Evolutionary conservation across 2,797 vertebrate species (phyloP).

Genomic region (Poeciliopsis turneri): DNA sequence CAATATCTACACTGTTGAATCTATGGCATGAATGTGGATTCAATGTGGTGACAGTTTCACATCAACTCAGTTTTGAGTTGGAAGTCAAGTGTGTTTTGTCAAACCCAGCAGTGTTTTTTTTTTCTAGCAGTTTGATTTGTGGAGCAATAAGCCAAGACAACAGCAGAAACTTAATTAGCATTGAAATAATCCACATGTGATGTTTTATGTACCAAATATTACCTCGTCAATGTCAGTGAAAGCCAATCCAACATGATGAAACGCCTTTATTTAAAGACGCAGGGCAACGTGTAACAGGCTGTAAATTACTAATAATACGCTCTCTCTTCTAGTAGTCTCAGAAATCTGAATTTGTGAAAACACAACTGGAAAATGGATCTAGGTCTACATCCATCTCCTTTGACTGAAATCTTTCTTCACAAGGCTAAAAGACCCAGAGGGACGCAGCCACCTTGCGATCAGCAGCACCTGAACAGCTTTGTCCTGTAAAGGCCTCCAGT

Average conservation of each 20-base stretch:
- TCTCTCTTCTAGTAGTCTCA: neutral
- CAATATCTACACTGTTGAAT: no score
- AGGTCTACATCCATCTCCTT: constrained; percentile 4
- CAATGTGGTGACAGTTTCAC: no score
- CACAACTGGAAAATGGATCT: neutral
- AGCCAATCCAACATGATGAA: constrained; percentile 51
- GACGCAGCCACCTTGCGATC: constrained; percentile 23
- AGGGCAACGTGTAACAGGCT: constrained; percentile 19
- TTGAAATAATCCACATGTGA: constrained; percentile 64
- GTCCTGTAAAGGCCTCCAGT: constrained; percentile 58
- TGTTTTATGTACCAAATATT: constrained; percentile 65
- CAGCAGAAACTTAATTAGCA: constrained; percentile 61
- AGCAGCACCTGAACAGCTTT: constrained; percentile 55
- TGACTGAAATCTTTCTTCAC: constrained; percentile 37
- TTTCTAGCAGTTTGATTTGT: neutral
- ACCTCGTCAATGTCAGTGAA: constrained; percentile 61
- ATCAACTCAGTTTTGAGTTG: no score
- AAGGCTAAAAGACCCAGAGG: constrained; percentile 20
- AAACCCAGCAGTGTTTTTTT: neutral
- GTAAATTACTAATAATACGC: constrained; percentile 47
- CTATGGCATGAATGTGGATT: no score
- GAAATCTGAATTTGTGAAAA: constrained; percentile 12
- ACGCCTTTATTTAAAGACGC: constrained; percentile 46
- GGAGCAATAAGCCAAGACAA: constrained; percentile 6
- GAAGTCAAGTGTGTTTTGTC: no score